A percentile compares a stretch with the other conserved stretches of the same genome.
Evolutionary conservation across 2,888 invertebrate species (phyloP).

Genomic region (Notodonta dromedarius): DNA sequence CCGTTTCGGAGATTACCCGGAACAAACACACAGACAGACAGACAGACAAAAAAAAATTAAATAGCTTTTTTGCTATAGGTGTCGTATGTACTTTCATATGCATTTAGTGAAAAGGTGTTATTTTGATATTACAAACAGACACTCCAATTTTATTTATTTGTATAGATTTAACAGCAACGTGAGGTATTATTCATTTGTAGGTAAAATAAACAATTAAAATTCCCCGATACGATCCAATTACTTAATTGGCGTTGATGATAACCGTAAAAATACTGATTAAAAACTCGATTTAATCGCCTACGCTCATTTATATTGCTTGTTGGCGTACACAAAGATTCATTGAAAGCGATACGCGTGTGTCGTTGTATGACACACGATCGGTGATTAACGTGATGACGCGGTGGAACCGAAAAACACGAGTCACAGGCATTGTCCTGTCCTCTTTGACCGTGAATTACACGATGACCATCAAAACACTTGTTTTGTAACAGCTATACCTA

Average conservation of each 20-base stretch:
- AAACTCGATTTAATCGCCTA: slow-evolving; percentile 13
- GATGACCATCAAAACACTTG: slow-evolving; percentile 39
- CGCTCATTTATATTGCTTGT: slow-evolving; percentile 34
- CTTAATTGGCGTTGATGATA: slow-evolving; percentile 3
- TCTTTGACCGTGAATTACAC: slow-evolving; percentile 46
- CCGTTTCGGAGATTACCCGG: too few species aligned
- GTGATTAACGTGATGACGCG: slow-evolving; percentile 67
- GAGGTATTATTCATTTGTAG: neutral
- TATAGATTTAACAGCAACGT: too few species aligned
- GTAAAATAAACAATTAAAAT: slow-evolving; percentile 1
- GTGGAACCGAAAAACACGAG: slow-evolving; percentile 51
- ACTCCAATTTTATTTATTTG: too few species aligned
- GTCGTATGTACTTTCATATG: too few species aligned
- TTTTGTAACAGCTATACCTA: slow-evolving; percentile 14
- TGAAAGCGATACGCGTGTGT: slow-evolving; percentile 39
- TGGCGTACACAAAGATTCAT: slow-evolving; percentile 33
- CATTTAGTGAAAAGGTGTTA: too few species aligned
- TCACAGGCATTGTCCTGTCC: slow-evolving; percentile 59
- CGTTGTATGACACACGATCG: slow-evolving; percentile 46
- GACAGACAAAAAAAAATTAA: too few species aligned
- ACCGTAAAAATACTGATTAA: slow-evolving; percentile 12
- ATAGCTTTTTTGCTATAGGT: too few species aligned
- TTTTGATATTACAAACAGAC: too few species aligned
- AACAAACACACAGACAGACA: too few species aligned
- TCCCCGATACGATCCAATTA: neutral